Percentiles rank a stretch among this genome's conserved stretches.
Evolutionary conservation across 2,797 vertebrate genomes (phyloP).

Genomic region (Scolopax bukidnonensis): DNA sequence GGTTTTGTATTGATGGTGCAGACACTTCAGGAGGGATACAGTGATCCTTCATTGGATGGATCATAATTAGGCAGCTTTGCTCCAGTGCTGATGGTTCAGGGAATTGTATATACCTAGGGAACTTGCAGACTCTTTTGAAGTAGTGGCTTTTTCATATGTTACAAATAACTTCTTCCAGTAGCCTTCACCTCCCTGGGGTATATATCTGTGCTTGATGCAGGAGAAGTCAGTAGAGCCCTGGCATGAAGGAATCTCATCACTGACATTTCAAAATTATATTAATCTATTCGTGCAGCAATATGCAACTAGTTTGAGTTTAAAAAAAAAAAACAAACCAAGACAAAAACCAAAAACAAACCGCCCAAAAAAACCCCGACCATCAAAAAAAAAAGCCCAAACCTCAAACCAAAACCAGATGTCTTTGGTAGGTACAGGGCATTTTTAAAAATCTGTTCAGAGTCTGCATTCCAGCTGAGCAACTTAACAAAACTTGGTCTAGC

Average conservation of each 20-base stretch:
- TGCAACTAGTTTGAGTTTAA: background rate
- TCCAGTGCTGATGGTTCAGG: background rate
- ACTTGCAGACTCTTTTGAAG: background rate
- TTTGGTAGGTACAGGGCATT: background rate
- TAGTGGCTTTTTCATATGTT: background rate
- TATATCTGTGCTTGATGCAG: background rate
- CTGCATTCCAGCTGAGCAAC: background rate
- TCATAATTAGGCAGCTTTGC: background rate
- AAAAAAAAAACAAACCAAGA: background rate
- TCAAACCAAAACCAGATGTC: background rate
- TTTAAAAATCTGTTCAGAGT: background rate
- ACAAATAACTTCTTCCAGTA: background rate
- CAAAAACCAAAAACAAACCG: background rate
- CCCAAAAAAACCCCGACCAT: too few relatives aligned
- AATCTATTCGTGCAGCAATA: background rate
- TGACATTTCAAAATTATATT: background rate
- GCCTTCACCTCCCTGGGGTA: background rate
- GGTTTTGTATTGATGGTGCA: background rate
- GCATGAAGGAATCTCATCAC: background rate
- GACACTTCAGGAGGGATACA: background rate
- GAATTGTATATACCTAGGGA: background rate
- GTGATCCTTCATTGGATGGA: background rate
- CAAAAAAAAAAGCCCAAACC: background rate
- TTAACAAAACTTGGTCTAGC: background rate
- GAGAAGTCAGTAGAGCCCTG: background rate